These are phyloP conservation scores for Pseudorhombus dupliciocellatus DNA, from an alignment of 2,113 vertebrate genomes.

Conservation along the genomic window DNA sequence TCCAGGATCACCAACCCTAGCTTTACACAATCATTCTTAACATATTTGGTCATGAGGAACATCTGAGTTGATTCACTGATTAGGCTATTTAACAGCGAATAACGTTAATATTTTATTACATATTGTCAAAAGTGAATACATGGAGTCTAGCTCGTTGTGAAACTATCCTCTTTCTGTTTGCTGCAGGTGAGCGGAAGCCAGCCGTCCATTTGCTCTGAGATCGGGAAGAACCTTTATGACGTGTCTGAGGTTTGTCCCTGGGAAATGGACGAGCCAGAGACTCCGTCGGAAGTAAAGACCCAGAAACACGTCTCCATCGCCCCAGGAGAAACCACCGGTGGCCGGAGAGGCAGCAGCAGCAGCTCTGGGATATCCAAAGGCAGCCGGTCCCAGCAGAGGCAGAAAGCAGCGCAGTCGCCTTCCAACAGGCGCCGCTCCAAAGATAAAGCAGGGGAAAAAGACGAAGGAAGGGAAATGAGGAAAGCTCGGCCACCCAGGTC, in stretches of 20 bases:
- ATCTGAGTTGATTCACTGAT: background rate
- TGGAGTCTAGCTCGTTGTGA: background rate
- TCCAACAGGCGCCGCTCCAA: constrained; percentile 80
- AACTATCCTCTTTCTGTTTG: background rate
- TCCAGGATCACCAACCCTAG: too few relatives aligned
- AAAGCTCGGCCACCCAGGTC: constrained; percentile 71
- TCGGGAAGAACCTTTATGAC: constrained; percentile 85
- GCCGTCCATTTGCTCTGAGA: constrained; percentile 86
- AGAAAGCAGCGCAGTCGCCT: constrained; percentile 81
- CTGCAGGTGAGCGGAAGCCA: constrained; percentile 82
- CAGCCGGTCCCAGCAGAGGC: constrained; percentile 84
- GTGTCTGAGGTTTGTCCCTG: constrained; percentile 94
- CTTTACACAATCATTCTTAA: too few relatives aligned
- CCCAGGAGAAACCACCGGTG: constrained; percentile 84
- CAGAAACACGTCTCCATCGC: constrained; percentile 98
- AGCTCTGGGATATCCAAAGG: constrained; percentile 78
- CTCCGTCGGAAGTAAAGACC: constrained; percentile 86
- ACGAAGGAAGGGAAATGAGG: constrained; percentile 75
- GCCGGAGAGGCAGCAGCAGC: constrained; percentile 79
- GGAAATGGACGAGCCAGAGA: constrained; percentile 90
- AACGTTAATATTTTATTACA: background rate
- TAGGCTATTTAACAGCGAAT: too few relatives aligned
- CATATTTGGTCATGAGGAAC: too few relatives aligned
- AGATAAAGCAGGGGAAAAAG: constrained; percentile 83
- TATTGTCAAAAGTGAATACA: background rate